Evolutionary conservation across 2,113 vertebrate genomes (phyloP), one percentile per base, ranked within the genome.

Genomic region (Alaudala cheleensis): DNA sequence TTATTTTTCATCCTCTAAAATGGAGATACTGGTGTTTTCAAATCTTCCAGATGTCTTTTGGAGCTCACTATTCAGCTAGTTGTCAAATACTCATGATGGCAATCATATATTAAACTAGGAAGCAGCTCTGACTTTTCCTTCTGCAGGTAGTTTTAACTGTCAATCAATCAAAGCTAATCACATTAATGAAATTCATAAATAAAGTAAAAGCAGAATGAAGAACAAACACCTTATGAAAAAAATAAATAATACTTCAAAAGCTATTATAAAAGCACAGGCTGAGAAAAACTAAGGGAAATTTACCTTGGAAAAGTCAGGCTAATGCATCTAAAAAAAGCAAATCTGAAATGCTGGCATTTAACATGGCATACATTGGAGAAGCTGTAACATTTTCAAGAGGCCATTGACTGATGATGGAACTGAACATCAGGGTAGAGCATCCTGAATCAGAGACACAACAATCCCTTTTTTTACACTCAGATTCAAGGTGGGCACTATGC

Each of bases 181-280:
- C 24, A 66, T 87, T 72, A 92, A 95, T 95, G 57, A 89, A 86
- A 93, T 89, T 96, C 92, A 84, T 81, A 89, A 79, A 88, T 33
- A 70, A 87, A 80, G 53, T 34, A 92, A 78, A 93, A 85, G 45
- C 33, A 34, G 26, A 87, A 62, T 40, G 33, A 95, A 85, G 29
- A 85, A 62, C 6, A 82, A 95, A 80, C 18, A 88, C 11, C 33
- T 49, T 66, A 15, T 26, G 25, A 31, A 49, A 62, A 92, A 69
- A 81, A 84, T 42, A 88, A 92, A 88, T 57, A 76, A 25, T 61
- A 50, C 25, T 91, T 82, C 56, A 83, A 80, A 87, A 89, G 16
- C 12, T 88, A 50, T 72, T 81, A 57, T 42, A 73, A 85, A 85
- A 86, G 10, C 20, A 70, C 3, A 51, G 26, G 6, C 26, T 70